phyloP scores from a whole-genome alignment of 1,140 invertebrate species.

The Phenacoccus solenopsis region DNA sequence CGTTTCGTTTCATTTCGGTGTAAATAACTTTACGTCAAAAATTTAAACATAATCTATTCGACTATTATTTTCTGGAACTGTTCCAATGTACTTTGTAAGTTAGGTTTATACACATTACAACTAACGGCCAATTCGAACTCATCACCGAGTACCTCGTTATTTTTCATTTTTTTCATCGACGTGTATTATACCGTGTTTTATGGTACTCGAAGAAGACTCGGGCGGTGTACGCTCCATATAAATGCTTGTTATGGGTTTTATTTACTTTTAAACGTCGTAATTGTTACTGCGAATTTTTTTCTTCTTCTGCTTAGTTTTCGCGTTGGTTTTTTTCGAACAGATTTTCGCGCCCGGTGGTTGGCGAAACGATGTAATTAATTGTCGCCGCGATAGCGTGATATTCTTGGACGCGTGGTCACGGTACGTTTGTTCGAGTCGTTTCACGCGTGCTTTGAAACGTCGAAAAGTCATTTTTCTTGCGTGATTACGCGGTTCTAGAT shows the following conservation, averaged over 20 bases:
- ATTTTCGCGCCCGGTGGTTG: no score
- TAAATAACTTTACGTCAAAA: background rate
- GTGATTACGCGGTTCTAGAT: no score
- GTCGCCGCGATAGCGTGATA: background rate
- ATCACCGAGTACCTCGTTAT: background rate
- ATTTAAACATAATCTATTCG: conserved; percentile 3
- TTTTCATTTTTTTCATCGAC: background rate
- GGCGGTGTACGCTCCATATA: no score
- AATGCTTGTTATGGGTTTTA: background rate
- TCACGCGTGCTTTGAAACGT: no score
- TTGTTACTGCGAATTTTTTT: no score
- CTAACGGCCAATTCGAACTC: background rate
- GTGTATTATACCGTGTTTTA: background rate
- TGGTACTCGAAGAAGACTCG: no score
- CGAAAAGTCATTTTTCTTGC: no score
- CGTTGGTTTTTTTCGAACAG: background rate
- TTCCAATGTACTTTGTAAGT: background rate
- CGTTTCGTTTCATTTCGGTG: background rate
- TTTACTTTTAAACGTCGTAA: background rate
- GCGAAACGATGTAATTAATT: background rate
- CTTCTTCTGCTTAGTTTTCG: background rate
- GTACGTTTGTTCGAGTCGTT: no score
- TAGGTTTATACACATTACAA: background rate
- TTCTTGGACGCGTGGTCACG: no score
- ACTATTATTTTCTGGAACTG: background rate